These are phyloP conservation scores for Popillia japonica DNA, from an alignment of 1,140 invertebrate genomes.

Conservation along the genomic window DNA sequence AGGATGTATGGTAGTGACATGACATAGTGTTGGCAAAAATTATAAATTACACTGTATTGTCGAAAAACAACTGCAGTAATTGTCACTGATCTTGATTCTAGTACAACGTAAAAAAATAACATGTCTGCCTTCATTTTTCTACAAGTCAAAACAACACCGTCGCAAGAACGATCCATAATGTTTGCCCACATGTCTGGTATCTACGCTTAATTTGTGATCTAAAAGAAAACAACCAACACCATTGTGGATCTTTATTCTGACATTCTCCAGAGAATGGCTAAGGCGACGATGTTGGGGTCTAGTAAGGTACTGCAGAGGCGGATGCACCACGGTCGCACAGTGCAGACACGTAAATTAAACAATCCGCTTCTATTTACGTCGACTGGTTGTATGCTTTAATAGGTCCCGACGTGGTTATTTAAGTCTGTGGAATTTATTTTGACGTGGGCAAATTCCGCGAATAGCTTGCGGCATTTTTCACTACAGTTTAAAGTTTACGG, in stretches of 20 bases:
- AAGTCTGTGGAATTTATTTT: neutral
- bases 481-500: neutral
- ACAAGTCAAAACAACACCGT: neutral
- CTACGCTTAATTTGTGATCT: neutral
- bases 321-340: neutral
- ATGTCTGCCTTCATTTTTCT: neutral
- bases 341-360: conserved; percentile 2
- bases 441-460: neutral
- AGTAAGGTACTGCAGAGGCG: neutral
- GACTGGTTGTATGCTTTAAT: neutral
- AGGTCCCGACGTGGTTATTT: neutral
- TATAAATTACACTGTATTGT: no score
- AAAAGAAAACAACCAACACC: neutral
- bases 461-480: neutral
- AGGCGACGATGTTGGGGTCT: neutral
- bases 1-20: no score
- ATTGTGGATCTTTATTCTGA: neutral
- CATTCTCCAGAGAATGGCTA: neutral
- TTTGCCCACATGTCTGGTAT: neutral
- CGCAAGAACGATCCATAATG: neutral
- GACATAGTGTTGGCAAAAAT: neutral
- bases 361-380: conserved; percentile 5
- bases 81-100: no score
- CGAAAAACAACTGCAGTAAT: no score
- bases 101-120: neutral